Evolutionary conservation across 2,797 vertebrate genomes (phyloP).

Genomic region (Clarias fuscus): DNA sequence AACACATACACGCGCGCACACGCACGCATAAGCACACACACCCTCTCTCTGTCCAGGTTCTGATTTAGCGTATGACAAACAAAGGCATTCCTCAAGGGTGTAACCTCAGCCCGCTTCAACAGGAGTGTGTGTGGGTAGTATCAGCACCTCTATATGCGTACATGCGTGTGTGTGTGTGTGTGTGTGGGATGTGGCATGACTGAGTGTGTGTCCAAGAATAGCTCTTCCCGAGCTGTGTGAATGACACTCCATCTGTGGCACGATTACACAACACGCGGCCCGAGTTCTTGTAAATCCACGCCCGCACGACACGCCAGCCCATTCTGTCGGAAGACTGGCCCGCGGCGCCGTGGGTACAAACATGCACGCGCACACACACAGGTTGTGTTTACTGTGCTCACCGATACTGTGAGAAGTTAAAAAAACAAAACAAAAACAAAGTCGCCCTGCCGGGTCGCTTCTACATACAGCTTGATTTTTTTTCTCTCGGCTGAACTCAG

Average conservation of each 20-base stretch:
- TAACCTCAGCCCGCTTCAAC: not conserved
- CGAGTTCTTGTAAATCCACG: slow-evolving; percentile 25
- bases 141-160: not conserved
- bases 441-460: too few relatives aligned
- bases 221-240: slow-evolving; percentile 4
- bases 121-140: not conserved
- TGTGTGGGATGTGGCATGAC: not conserved
- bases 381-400: slow-evolving; percentile 46
- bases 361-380: slow-evolving; percentile 22
- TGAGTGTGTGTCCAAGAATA: slow-evolving; percentile 33
- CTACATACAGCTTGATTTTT: too few relatives aligned
- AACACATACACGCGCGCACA: not conserved
- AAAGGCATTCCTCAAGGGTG: slow-evolving; percentile 29
- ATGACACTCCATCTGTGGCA: slow-evolving; percentile 26
- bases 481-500: too few relatives aligned
- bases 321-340: slow-evolving; percentile 1
- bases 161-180: not conserved
- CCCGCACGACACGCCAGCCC: not conserved
- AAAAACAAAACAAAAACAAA: too few relatives aligned
- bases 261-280: slow-evolving; percentile 38
- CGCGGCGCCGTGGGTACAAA: not conserved
- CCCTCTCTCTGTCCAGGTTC: not conserved
- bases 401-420: too few relatives aligned
- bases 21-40: not conserved
- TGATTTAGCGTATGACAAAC: not conserved